Evolutionary conservation across 2,113 vertebrate genomes (phyloP).

Genomic region (Geothlypis trichas): DNA sequence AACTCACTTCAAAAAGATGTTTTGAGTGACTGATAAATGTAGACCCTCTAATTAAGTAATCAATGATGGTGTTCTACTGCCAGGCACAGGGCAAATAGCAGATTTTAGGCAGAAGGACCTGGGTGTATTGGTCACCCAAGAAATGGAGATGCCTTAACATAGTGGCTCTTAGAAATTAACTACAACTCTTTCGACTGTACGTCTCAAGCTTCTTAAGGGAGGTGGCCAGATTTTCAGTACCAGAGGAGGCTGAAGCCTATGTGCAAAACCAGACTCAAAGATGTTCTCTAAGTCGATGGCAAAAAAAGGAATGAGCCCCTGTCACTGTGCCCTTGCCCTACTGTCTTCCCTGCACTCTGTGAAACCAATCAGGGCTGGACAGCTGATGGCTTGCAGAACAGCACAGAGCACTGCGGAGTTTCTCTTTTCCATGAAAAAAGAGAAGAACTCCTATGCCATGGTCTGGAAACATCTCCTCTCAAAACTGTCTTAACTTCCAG

Average conservation of each 20-base stretch:
- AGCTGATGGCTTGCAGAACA: background rate
- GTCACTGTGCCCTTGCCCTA: background rate
- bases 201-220: background rate
- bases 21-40: background rate
- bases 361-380: background rate
- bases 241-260: background rate
- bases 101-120: background rate
- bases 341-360: background rate
- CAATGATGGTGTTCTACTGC: fast-evolving
- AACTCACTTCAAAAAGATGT: background rate
- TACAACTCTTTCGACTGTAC: background rate
- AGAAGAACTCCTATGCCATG: background rate
- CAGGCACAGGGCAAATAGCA: background rate
- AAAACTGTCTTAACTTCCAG: background rate
- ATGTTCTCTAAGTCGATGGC: background rate
- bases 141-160: background rate
- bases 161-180: background rate
- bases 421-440: background rate
- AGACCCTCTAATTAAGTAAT: background rate
- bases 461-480: background rate
- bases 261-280: background rate
- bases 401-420: background rate
- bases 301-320: background rate
- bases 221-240: background rate
- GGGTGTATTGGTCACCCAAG: fast-evolving